Percentiles rank a stretch among this genome's conserved stretches.
Conservation (phyloP, 2,888 invertebrate species). For the Ferrisia virgata region DNA sequence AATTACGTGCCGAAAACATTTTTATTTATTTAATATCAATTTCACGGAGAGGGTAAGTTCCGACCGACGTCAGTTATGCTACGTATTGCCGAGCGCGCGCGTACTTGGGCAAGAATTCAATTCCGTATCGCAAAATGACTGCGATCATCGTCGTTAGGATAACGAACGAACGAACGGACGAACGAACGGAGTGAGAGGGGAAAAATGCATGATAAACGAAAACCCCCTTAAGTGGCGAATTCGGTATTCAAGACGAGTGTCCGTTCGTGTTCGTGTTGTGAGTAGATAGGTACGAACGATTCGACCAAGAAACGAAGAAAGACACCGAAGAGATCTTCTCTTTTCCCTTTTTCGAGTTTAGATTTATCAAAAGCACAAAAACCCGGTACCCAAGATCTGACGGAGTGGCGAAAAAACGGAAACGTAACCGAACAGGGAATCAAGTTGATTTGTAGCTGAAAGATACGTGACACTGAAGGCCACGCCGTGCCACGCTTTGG, state of each 20-base stretch:
- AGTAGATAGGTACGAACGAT: background rate
- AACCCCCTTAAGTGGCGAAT: background rate
- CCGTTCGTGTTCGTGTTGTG: background rate
- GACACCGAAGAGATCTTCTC: too few relatives aligned
- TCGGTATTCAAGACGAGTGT: slow-evolving; percentile 30
- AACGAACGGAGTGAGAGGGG: background rate
- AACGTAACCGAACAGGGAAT: background rate
- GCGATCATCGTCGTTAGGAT: background rate
- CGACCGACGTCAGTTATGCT: slow-evolving; percentile 8
- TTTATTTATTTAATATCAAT: slow-evolving; percentile 28
- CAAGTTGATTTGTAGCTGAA: slow-evolving; percentile 30
- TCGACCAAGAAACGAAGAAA: background rate
- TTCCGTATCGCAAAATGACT: background rate
- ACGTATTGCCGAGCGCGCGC: background rate
- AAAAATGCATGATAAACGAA: background rate
- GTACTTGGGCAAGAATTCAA: background rate
- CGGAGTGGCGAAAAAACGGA: background rate
- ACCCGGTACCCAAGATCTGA: background rate
- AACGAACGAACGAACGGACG: background rate
- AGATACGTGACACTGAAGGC: slow-evolving; percentile 23
- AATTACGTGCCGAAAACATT: slow-evolving; percentile 29
- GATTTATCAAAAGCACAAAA: slow-evolving; percentile 15
- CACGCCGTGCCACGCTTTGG: too few relatives aligned
- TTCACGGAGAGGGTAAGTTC: background rate
- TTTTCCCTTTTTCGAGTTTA: slow-evolving; percentile 30